phyloP scores from a whole-genome alignment of 2,888 invertebrate species.

The Pyrocoelia pectoralis region DNA sequence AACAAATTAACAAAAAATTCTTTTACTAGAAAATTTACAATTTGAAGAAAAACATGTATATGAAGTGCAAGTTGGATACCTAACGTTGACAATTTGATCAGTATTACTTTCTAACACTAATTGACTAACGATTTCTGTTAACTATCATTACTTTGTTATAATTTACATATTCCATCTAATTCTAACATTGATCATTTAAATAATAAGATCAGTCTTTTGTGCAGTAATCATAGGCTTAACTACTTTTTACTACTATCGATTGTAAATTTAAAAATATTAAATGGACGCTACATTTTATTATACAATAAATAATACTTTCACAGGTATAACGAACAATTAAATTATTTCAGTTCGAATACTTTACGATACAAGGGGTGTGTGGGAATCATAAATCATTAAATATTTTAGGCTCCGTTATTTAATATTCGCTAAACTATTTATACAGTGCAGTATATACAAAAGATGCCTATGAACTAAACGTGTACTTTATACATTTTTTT shows the following conservation, averaged over 20 bases:
- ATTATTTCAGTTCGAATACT: no score
- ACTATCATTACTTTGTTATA: no score
- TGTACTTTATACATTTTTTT: slow-evolving; percentile 44
- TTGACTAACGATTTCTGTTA: no score
- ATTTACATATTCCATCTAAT: background rate
- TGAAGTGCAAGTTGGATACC: no score
- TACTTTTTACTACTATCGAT: background rate
- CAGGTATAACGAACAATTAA: no score
- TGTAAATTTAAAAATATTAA: background rate
- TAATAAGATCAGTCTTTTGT: background rate
- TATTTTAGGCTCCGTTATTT: slow-evolving; percentile 25
- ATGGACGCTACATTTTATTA: background rate
- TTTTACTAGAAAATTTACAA: no score
- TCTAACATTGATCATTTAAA: background rate
- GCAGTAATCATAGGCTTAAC: background rate
- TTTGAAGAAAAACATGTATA: no score
- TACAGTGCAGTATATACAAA: slow-evolving; percentile 56
- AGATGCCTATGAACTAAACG: slow-evolving; percentile 46
- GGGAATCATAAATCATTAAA: background rate
- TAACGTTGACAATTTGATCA: no score
- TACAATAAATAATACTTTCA: background rate
- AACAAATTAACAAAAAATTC: no score
- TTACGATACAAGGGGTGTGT: background rate
- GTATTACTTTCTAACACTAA: no score
- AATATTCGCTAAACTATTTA: slow-evolving; percentile 32